Evolutionary conservation across 2,113 vertebrate species (phyloP), one percentile per base, ranked within the genome.

Genomic region (Catharus bicknelli): DNA sequence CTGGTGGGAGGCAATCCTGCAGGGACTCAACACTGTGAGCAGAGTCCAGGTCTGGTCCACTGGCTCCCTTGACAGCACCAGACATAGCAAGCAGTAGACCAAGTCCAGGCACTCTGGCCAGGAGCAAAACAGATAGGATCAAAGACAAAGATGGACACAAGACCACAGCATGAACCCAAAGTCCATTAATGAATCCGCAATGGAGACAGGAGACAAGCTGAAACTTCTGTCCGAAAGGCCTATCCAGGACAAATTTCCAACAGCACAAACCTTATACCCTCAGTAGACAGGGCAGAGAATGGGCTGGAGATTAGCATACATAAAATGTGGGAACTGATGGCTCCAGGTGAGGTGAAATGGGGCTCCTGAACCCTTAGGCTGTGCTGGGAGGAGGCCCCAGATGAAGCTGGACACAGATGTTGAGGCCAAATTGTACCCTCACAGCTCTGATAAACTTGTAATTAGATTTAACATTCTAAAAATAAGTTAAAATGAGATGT

Each of bases 21-120:
- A 62, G 43, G n/a, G 23, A 58, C 11, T 48, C 22, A 48, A 9
- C 1, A 6, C 8, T 51, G 13, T 16, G 18, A 79, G 26, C 36
- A 62, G 25, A 74, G 23, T 55, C 29, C 0, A 0, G 10, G 12
- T 15, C 34, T 32, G 25, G 47, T 50, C 48, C 1, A 0, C 16
- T 50, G 34, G 4, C 13, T 72, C 9, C 25, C 7, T 29, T 0
- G 0, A 53, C 14, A 70, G 25, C 9, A 36, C 29, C 29, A 66
- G 43, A 43, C 27, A 36, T 11, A 74, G 34, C 27, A 64, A 70
- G 15, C 12, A 38, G 40, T 16, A 12, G 51, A 63, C 7, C 30
- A 58, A 26, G 27, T 20, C 8, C 20, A 72, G 53, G 34, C 10
- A 54, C 27, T 32, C 23, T 16, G 50, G 19, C 11, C 22, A 58